These are phyloP conservation scores for Odocoileus hemionus DNA, from an alignment of 2,113 vertebrate genomes.

Conservation along the genomic window DNA sequence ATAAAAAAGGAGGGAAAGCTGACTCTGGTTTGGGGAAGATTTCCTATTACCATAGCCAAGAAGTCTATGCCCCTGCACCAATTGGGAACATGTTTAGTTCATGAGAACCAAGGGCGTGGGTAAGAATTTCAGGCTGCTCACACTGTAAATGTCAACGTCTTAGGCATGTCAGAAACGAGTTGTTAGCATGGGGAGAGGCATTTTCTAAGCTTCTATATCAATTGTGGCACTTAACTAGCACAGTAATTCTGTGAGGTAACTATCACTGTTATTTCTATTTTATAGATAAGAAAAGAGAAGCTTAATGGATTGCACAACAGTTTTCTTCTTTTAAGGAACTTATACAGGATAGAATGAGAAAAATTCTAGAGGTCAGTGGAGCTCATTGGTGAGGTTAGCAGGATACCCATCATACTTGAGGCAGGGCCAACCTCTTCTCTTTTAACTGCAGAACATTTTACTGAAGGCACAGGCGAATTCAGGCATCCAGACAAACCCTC, in stretches of 20 bases:
- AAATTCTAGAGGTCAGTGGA: not conserved
- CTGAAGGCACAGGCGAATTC: not conserved
- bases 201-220: not conserved
- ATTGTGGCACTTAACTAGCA: not conserved
- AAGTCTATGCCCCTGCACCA: not conserved
- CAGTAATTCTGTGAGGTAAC: not conserved
- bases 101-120: not conserved
- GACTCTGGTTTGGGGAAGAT: not conserved
- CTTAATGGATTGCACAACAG: not conserved
- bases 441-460: not conserved
- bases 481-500: not conserved
- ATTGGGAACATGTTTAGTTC: not conserved
- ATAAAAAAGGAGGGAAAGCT: not conserved
- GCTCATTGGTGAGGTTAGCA: not conserved
- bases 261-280: not conserved
- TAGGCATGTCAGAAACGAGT: rapidly evolving
- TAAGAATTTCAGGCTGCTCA: not conserved
- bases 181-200: not conserved
- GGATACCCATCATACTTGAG: not conserved
- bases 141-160: not conserved
- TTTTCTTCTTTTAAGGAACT: not conserved
- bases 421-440: not conserved
- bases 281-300: not conserved
- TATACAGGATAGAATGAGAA: not conserved
- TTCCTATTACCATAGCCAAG: not conserved